phyloP scores from a whole-genome alignment of 2,113 vertebrate genomes.

The Globicephala melas region DNA sequence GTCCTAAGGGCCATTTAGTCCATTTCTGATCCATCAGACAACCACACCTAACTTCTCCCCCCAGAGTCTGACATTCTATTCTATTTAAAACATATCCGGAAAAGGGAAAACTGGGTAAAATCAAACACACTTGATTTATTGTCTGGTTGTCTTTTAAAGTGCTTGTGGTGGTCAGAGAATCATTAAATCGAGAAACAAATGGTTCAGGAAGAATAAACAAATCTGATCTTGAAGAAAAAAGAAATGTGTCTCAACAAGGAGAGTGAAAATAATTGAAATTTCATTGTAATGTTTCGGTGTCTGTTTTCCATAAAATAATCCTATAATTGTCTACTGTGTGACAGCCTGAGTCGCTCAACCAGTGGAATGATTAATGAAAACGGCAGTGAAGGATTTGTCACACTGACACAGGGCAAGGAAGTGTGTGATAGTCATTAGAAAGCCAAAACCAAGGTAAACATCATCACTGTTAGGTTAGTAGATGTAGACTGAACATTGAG shows the following conservation, averaged over 20 bases:
- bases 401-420: conserved; percentile 33
- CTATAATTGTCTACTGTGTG: conserved; percentile 47
- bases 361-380: conserved; percentile 37
- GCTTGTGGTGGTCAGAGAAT: background rate
- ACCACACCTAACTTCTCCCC: background rate
- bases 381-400: conserved; percentile 51
- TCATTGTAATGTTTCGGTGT: background rate
- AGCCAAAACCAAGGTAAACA: background rate
- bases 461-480: background rate
- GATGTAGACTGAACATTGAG: background rate
- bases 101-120: background rate
- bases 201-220: background rate
- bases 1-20: background rate
- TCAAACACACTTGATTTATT: background rate
- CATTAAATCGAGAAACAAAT: conserved; percentile 39
- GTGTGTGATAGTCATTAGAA: conserved; percentile 43
- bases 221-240: background rate
- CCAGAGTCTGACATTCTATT: background rate
- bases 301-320: conserved; percentile 45
- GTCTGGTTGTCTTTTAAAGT: conserved; percentile 15
- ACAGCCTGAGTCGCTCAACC: conserved; percentile 30
- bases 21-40: background rate
- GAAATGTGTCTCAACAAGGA: background rate
- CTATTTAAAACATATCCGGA: background rate
- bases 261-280: conserved; percentile 53